Percentiles rank a stretch among this genome's conserved stretches.
phyloP scores from a whole-genome alignment of 1,140 invertebrate species.

The Sweltsa coloradensis region DNA sequence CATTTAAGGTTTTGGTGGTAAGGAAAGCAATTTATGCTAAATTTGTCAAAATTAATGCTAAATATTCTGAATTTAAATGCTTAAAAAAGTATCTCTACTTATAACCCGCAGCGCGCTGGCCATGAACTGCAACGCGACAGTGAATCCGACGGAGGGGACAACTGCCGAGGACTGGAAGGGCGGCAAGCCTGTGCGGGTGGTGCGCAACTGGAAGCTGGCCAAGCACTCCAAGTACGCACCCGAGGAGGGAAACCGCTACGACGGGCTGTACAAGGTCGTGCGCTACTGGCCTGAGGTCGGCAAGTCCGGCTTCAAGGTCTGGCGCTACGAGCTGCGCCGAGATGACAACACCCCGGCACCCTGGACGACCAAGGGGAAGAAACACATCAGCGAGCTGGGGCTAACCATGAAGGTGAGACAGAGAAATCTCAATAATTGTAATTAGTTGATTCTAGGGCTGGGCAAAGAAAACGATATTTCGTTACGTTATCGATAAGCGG shows the following conservation, averaged over 20 bases:
- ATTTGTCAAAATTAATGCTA: too few relatives aligned
- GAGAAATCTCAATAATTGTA: too few relatives aligned
- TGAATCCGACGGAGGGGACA: constrained; percentile 51
- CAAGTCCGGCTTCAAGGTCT: constrained; percentile 66
- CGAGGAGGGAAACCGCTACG: constrained; percentile 57
- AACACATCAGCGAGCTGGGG: constrained; percentile 28
- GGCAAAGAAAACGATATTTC: too few relatives aligned
- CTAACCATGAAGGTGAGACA: constrained; percentile 38
- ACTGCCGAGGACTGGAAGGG: constrained; percentile 57
- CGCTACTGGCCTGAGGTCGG: constrained; percentile 75
- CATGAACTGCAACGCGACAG: constrained; percentile 55
- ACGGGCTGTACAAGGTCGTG: constrained; percentile 69
- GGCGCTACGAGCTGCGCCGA: constrained; percentile 64
- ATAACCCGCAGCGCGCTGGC: constrained; percentile 53
- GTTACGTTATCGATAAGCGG: too few relatives aligned
- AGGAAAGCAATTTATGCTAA: too few relatives aligned
- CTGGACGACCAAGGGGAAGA: constrained; percentile 64
- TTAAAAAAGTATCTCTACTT: constrained; percentile 8
- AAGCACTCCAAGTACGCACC: constrained; percentile 72
- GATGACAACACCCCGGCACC: constrained; percentile 71
- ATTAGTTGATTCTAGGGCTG: too few relatives aligned
- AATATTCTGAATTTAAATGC: too few relatives aligned
- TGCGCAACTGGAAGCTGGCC: constrained; percentile 59
- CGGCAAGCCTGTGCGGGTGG: constrained; percentile 68
- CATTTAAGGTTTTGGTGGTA: too few relatives aligned